These are phyloP conservation scores for Wasmannia auropunctata DNA, from an alignment of 1,140 invertebrate genomes.

Conservation along the genomic window DNA sequence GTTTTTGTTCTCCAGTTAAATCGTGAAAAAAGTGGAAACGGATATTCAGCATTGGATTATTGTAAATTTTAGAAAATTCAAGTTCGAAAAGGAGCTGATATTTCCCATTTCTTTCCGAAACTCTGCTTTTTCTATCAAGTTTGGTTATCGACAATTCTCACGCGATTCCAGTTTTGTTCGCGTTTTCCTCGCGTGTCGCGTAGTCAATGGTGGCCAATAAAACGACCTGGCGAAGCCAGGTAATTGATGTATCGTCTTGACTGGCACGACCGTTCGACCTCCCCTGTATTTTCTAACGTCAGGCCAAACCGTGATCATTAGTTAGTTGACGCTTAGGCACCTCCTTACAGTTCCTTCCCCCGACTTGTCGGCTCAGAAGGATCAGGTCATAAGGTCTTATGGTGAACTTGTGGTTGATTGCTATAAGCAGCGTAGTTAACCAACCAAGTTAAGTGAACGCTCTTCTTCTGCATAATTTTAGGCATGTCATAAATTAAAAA, in stretches of 20 bases:
- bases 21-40: not conserved
- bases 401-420: not conserved
- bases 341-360: not conserved
- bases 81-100: no score
- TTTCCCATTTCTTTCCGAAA: no score
- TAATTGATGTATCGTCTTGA: conserved; percentile 66
- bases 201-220: conserved; percentile 55
- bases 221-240: not conserved
- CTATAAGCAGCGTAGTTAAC: not conserved
- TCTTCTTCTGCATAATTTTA: not conserved
- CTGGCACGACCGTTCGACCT: not conserved
- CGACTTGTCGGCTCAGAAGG: not conserved
- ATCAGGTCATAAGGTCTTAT: not conserved
- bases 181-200: not conserved
- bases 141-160: no score
- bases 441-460: not conserved
- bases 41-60: conserved; percentile 59
- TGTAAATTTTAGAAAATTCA: conserved; percentile 65
- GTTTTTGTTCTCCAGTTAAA: conserved; percentile 9
- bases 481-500: not conserved
- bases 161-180: conserved; percentile 1
- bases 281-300: conserved; percentile 1
- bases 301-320: conserved; percentile 17
- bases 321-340: conserved; percentile 1
- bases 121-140: no score